Base-by-base conservation (phyloP, 2,113 vertebrate genomes). In the Anarrhichthys ocellatus region DNA sequence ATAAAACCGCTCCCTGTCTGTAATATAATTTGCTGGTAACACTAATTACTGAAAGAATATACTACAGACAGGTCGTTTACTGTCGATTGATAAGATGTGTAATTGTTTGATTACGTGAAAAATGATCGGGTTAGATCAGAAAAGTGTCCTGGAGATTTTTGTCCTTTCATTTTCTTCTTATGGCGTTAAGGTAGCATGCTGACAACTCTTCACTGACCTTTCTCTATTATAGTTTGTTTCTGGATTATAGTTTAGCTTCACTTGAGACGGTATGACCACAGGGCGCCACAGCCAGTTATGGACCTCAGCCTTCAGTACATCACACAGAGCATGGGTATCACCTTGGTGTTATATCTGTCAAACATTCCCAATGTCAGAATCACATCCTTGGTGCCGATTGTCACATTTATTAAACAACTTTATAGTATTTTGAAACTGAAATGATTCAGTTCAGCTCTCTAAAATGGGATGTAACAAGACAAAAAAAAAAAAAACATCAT, bases 221-320 rank as follows among this genome's bases (percentile, higher is more conserved):
- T 68, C 34, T 83, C 27, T 11, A 6, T 50, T 38, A 36, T 36
- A 36, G 46, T 70, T 70, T 61, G 40, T 46, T 46, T 46, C 56
- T 59, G 24, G 8, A 29, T 67, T 70, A 36, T 34, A 50, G 44
- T 50, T 69, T 67, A 2, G 9, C 50, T 48, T 70, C 67, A 52
- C 48, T n/a, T 70, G 32, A 54, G 36, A 64, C 17, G 48, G 22
- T 38, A 38, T 71, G 32, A 54, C 32, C 66, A 82, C 64, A 73
- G 68, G 52, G 29, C 40, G 38, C 66, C 62, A 46, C 27, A 17
- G 62, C 62, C 64, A 67, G 40, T 29, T 65, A 34, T 77, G 65
- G 42, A 70, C 48, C 61, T 85, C 74, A 83, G 78, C 76, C 85
- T 67, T 81, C 66, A 52, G 82, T 77, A 71, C 59, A 63, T 77